Base-by-base conservation (phyloP, 2,888 invertebrate genomes). In the Eurytoma adleriae region DNA sequence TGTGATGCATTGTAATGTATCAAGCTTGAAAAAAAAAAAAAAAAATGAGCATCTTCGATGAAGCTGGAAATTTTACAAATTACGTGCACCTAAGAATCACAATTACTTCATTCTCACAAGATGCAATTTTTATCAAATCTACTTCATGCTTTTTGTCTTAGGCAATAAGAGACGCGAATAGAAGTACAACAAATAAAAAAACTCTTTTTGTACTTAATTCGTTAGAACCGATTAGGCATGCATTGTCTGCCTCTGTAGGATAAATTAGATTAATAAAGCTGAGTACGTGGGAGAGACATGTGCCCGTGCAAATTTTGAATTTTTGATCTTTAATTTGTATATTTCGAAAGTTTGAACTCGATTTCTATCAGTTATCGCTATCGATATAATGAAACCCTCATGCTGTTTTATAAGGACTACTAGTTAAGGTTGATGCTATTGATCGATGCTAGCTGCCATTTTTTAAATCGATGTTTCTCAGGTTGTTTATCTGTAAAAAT, bases 181-280 rank as follows among this genome's bases (percentile, higher is more conserved):
- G 54, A 66, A 77, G 52, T 70, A 73, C 77, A 62, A 70, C 74
- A 84, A 83, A 85, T 85, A 85, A 83, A 84, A 84, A 85, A 86
- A 85, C 84, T 86, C 85, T 78, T 90, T 90, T 90, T 90, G 90
- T 90, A 90, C 90, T 90, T 90, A 90, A 90, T 88, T 86, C 85
- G 87, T 84, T 87, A 87, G 86, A 86, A 76, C 83, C 69, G 79
- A 79, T 79, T 74, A 70, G 79, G 77, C 82, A 79, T 59, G 56
- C 40, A 67, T 71, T 70, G 78, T 81, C 30, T 74, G 78, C 82
- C 82, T 79, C 30, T 82, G 72, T 82, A 82, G 76, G 72, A 69
- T 82, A 76, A 78, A 69, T 74, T 82, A 79, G 81, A 79, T 57
- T 82, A 79, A 76, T 52, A 18, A 83, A 66, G 78, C 82, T 81